Evolutionary conservation across 1,140 invertebrate genomes (phyloP), one percentile per base, ranked within the genome.

Genomic region (Periplaneta americana): DNA sequence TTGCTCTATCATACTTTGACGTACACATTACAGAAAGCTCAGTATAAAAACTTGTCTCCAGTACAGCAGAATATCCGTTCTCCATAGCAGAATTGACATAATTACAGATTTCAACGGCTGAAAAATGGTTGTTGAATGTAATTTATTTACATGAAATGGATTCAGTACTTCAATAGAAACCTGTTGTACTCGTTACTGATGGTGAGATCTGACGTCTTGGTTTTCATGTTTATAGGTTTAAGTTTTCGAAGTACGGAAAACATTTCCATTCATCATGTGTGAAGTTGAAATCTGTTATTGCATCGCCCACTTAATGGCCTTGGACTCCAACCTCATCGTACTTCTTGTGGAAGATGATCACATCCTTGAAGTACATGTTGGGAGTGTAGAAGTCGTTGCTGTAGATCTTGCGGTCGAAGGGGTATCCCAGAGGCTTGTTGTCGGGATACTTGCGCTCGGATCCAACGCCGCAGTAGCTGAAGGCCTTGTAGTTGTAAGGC

Each of bases 361-460:
- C 85, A 81, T 91, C 90, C 57, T 88, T 87, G 17, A 89, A 87
- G 34, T 86, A 86, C 91, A 92, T 92, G 84, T 92, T 92, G 9
- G 88, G 84, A n/a, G 88, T 34, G 36, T 57, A 17, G 75, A 81
- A 81, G 75, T 34, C 3, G 32, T 81, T 78, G 10, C 31, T 33
- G 17, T 57, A 15, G 32, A 83, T 82, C 32, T 75, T 34, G 9
- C 85, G 75, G 66, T 86, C 86, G 39, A 86, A 86, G 1, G 86
- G 85, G 80, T 81, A 86, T 28, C 86, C 86, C 86, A 86, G 85
- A 13, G 85, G 79, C 32, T 80, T 81, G 18, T 57, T 82, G 82
- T 86, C 85, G 4, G 86, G 86, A 75, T 85, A 86, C 35, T 83
- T 84, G 34, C 83, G 80, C 37, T 86, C 83, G 34, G 34, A 37